Conservation (phyloP, 30 jellyfish, hydroid and myxozoan genomes). For the Rhopilema esculentum region DNA sequence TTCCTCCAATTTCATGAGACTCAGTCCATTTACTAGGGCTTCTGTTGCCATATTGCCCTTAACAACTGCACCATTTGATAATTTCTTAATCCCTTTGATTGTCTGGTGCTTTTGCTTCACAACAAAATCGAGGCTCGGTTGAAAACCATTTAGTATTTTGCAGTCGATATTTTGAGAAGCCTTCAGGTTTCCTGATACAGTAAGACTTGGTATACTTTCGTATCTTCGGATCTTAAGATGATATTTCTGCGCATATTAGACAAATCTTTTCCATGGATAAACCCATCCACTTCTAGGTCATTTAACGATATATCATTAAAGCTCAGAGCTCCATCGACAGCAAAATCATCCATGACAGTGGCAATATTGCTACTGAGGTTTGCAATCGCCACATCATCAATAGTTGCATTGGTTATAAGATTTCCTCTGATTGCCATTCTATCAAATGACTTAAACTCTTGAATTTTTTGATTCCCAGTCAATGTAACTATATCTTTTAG, state of each 20-base stretch:
- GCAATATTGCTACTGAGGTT: slow-evolving; percentile 2
- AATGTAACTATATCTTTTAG: slow-evolving; percentile 62
- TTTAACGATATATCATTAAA: slow-evolving; percentile 1
- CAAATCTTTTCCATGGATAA: slow-evolving; percentile 9
- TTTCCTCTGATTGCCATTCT: slow-evolving; percentile 20
- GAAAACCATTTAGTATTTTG: slow-evolving; percentile 37
- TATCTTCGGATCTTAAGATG: slow-evolving; percentile 17
- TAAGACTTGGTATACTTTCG: neutral
- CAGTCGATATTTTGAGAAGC: neutral
- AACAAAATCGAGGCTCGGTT: slow-evolving; percentile 54
- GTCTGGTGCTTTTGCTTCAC: slow-evolving; percentile 26
- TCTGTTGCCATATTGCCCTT: slow-evolving; percentile 17
- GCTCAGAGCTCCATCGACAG: slow-evolving; percentile 1
- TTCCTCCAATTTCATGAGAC: slow-evolving; percentile 2
- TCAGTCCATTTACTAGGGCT: slow-evolving; percentile 46
- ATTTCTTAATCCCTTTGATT: slow-evolving; percentile 34
- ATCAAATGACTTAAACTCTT: slow-evolving; percentile 34
- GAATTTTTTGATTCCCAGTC: slow-evolving; percentile 58
- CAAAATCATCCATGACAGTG: slow-evolving; percentile 4
- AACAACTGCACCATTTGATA: slow-evolving; percentile 6
- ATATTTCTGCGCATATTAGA: neutral
- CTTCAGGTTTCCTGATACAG: slow-evolving; percentile 12
- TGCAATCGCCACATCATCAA: slow-evolving; percentile 49
- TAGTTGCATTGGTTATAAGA: slow-evolving; percentile 49
- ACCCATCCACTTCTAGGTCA: slow-evolving; percentile 13